Conservation (phyloP, 2,113 vertebrate genomes). For the Atractosteus spatula region DNA sequence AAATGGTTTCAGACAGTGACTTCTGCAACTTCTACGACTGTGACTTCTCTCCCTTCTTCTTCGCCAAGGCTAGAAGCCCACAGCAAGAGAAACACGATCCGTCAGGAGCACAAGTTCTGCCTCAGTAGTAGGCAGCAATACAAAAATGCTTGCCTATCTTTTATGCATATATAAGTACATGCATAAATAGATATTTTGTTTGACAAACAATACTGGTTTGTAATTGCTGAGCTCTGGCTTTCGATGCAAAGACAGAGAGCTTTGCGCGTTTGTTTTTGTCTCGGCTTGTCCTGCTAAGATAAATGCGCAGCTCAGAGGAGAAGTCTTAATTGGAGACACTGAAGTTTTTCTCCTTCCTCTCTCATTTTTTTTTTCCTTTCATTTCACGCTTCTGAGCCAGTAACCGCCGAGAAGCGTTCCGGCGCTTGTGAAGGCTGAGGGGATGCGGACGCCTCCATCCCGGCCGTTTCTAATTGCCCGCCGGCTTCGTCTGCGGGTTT, state of each 20-base stretch:
- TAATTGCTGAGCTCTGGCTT: constrained; percentile 45
- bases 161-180: constrained; percentile 52
- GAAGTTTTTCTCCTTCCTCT: neutral
- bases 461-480: constrained; percentile 32
- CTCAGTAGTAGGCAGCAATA: too few species aligned
- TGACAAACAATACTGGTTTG: constrained; percentile 52
- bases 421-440: neutral
- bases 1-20: too few species aligned
- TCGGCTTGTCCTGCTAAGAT: constrained; percentile 10
- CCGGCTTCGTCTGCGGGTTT: constrained; percentile 41
- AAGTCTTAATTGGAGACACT: neutral
- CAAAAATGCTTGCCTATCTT: too few species aligned
- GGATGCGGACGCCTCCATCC: constrained; percentile 15
- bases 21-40: too few species aligned
- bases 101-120: too few species aligned
- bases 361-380: neutral
- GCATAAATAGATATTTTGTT: constrained; percentile 50
- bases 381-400: neutral
- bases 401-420: constrained; percentile 6
- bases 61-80: too few species aligned
- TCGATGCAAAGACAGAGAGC: constrained; percentile 21
- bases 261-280: constrained; percentile 14
- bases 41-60: too few species aligned
- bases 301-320: constrained; percentile 13
- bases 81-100: too few species aligned